Evolutionary conservation across 2,888 invertebrate species (phyloP).

Genomic region (Agonopterix heracliana): DNA sequence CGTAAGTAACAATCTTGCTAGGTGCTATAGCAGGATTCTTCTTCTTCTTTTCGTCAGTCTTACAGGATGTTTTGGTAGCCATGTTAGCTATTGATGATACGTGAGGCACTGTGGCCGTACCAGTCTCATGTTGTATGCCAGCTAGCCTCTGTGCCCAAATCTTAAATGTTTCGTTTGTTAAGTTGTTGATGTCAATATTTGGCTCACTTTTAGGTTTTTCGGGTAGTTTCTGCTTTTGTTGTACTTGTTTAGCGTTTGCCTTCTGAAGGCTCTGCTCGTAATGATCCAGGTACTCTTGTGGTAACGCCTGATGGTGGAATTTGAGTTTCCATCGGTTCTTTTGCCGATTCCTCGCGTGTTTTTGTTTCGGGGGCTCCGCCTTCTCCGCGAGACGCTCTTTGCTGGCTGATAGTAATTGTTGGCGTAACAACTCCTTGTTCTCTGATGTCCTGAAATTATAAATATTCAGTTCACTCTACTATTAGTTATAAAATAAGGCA

Average conservation of each 20-base stretch:
- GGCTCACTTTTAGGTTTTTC: slow-evolving; percentile 58
- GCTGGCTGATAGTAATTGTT: slow-evolving; percentile 59
- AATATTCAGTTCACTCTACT: not conserved
- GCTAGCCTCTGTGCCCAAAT: slow-evolving; percentile 86
- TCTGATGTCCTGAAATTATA: slow-evolving; percentile 52
- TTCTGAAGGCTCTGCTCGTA: slow-evolving; percentile 83
- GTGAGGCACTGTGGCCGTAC: slow-evolving; percentile 41
- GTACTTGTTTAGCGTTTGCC: slow-evolving; percentile 47
- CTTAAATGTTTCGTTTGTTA: slow-evolving; percentile 80
- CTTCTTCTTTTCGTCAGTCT: slow-evolving; percentile 52
- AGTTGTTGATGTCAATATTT: slow-evolving; percentile 51
- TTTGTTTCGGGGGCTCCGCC: slow-evolving; percentile 46
- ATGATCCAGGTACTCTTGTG: slow-evolving; percentile 86
- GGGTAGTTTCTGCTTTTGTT: slow-evolving; percentile 37
- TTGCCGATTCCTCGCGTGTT: slow-evolving; percentile 67
- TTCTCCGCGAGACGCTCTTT: slow-evolving; percentile 52
- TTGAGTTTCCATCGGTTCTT: slow-evolving; percentile 84
- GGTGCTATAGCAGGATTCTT: slow-evolving; percentile 58
- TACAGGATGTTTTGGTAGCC: slow-evolving; percentile 35
- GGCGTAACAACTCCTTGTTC: slow-evolving; percentile 64
- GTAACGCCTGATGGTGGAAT: slow-evolving; percentile 87
- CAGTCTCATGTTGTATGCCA: slow-evolving; percentile 79
- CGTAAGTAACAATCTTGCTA: slow-evolving; percentile 80
- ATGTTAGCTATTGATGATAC: slow-evolving; percentile 33
- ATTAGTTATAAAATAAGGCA: too few relatives aligned